Percentiles rank a stretch among this genome's conserved stretches.
These are phyloP conservation scores for Diploscapter pachys DNA, from an alignment of 1,140 invertebrate species.

Conservation along the genomic window DNA sequence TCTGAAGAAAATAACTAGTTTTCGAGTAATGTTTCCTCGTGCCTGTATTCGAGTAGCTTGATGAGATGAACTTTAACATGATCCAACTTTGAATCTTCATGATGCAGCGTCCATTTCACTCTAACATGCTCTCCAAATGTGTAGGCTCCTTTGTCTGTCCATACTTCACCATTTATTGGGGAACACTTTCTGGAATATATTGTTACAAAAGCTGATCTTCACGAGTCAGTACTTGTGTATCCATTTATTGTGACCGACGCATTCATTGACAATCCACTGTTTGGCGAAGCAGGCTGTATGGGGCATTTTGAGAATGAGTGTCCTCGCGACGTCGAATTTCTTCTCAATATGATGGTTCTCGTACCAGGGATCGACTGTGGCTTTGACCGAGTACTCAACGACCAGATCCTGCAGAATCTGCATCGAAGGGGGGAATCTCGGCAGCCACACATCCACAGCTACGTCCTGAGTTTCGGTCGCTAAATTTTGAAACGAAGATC, in stretches of 20 bases:
- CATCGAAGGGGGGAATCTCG: slow-evolving; percentile 33
- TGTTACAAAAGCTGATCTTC: not conserved
- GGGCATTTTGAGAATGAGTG: slow-evolving; percentile 25
- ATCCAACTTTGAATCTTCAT: slow-evolving; percentile 15
- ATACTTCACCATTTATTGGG: slow-evolving; percentile 34
- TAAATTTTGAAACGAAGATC: not conserved
- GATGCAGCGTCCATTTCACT: slow-evolving; percentile 30
- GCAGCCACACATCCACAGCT: slow-evolving; percentile 34
- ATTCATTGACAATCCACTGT: slow-evolving; percentile 32
- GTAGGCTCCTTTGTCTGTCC: slow-evolving; percentile 25
- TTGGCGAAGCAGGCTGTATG: slow-evolving; percentile 18
- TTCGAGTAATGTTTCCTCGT: not conserved
- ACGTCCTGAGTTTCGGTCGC: slow-evolving; percentile 19
- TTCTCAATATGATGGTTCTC: slow-evolving; percentile 35
- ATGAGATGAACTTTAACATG: slow-evolving; percentile 8
- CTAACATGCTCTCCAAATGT: slow-evolving; percentile 19
- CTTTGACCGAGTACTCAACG: slow-evolving; percentile 30
- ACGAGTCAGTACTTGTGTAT: slow-evolving; percentile 20
- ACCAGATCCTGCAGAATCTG: slow-evolving; percentile 21
- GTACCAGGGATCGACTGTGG: slow-evolving; percentile 32
- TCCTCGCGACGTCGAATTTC: slow-evolving; percentile 26
- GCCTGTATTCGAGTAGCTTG: slow-evolving; percentile 15
- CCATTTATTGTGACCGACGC: slow-evolving; percentile 31
- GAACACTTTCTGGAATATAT: slow-evolving; percentile 25
- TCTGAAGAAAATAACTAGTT: not conserved